Conservation (phyloP, 1,140 invertebrate species). For the Ips nitidus region DNA sequence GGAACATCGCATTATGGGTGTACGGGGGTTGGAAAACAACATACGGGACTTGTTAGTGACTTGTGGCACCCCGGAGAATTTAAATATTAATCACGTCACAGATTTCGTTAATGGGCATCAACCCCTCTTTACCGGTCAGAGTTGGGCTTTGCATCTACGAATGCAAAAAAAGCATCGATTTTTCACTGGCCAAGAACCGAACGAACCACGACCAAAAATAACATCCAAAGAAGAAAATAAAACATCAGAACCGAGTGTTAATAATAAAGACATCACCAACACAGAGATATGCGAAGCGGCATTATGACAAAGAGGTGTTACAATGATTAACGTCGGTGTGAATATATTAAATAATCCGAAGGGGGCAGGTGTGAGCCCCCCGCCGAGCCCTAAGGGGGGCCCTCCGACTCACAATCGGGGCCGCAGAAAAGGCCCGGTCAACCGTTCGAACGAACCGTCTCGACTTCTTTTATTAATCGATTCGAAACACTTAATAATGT, state of each 20-base stretch:
- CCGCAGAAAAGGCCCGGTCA: conserved; percentile 27
- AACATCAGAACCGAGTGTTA: conserved; percentile 9
- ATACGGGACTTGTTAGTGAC: conserved; percentile 37
- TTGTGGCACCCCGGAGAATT: conserved; percentile 33
- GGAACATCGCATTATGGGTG: conserved; percentile 32
- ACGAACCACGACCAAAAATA: background rate
- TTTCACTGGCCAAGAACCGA: no score
- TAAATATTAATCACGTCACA: conserved; percentile 35
- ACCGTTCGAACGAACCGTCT: conserved; percentile 6
- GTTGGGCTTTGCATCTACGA: no score
- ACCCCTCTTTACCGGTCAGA: no score
- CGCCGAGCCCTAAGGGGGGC: conserved; percentile 39
- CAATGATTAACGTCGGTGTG: conserved; percentile 50
- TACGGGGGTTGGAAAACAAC: conserved; percentile 28
- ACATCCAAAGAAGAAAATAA: conserved; percentile 10
- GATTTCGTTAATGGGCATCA: conserved; percentile 20
- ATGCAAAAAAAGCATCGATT: no score
- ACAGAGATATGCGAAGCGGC: conserved; percentile 34
- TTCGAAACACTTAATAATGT: conserved; percentile 31
- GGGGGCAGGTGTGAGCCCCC: conserved; percentile 48
- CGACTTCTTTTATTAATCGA: conserved; percentile 30
- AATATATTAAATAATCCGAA: conserved; percentile 51
- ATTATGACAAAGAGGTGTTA: conserved; percentile 46
- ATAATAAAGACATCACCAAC: conserved; percentile 30
- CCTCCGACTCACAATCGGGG: conserved; percentile 29